Conservation (phyloP, 2,888 invertebrate genomes). For the Leptarthrus brevirostris region DNA sequence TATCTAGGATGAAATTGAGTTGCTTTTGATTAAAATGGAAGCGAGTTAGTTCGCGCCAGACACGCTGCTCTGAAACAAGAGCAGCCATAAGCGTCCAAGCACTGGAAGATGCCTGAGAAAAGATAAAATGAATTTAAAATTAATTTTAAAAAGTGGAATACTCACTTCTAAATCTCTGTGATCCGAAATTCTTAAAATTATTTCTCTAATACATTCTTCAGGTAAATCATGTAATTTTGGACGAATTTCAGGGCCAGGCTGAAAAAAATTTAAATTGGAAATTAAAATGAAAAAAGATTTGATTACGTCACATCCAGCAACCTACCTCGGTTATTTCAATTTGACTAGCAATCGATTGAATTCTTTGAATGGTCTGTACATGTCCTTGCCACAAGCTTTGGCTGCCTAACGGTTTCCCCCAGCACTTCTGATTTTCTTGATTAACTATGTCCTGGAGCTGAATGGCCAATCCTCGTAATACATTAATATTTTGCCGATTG, state of each 20-base stretch:
- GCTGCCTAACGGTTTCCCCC: conserved; percentile 92
- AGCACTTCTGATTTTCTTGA: conserved; percentile 83
- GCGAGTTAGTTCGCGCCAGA: conserved; percentile 90
- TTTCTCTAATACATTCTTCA: conserved; percentile 92
- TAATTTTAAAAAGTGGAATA: too few relatives aligned
- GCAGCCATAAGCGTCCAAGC: conserved; percentile 85
- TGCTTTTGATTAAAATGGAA: conserved; percentile 93
- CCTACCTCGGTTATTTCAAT: conserved; percentile 78
- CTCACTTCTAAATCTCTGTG: conserved; percentile 85
- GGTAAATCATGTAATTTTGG: conserved; percentile 91
- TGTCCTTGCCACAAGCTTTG: conserved; percentile 93
- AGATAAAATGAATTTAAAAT: background rate
- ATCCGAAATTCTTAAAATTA: conserved; percentile 88
- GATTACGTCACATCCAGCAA: background rate
- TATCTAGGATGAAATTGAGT: conserved; percentile 71
- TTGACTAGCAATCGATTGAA: conserved; percentile 80
- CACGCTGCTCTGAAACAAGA: conserved; percentile 85
- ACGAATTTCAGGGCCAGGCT: conserved; percentile 86
- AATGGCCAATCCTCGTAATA: conserved; percentile 80
- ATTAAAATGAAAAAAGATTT: conserved; percentile 1
- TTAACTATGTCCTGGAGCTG: conserved; percentile 79
- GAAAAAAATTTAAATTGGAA: conserved; percentile 51
- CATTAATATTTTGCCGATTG: conserved; percentile 87
- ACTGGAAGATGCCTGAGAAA: conserved; percentile 70
- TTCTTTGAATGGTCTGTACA: conserved; percentile 84